phyloP scores from a whole-genome alignment of 2,888 invertebrate species.

The Prenolepis imparis region DNA sequence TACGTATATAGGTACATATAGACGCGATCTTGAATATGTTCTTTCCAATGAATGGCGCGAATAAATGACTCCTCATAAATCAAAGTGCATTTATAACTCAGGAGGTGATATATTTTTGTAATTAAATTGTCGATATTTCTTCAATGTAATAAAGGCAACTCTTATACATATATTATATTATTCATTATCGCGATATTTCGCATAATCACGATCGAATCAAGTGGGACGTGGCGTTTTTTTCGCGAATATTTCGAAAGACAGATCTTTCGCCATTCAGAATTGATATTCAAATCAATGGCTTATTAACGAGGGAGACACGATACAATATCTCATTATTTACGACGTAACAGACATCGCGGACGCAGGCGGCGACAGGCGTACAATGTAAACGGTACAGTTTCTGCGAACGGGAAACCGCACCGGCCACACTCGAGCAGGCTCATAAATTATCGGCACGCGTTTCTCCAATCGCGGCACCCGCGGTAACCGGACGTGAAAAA shows the following conservation, averaged over 20 bases:
- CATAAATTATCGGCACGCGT: conserved; percentile 71
- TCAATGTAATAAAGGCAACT: conserved; percentile 1
- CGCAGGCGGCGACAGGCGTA: conserved; percentile 30
- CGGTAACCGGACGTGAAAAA: conserved; percentile 52
- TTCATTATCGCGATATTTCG: neutral
- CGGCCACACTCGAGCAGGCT: conserved; percentile 55
- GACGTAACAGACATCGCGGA: conserved; percentile 39
- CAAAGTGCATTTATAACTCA: neutral
- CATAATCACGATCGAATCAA: conserved; percentile 23
- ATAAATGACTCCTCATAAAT: neutral
- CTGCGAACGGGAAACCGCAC: conserved; percentile 48
- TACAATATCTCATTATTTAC: conserved; percentile 51
- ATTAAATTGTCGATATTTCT: neutral
- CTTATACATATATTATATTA: neutral
- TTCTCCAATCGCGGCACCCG: conserved; percentile 68
- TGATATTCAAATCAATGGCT: conserved; percentile 61
- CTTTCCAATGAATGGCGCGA: neutral
- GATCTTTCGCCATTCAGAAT: conserved; percentile 52
- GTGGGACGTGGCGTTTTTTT: conserved; percentile 53
- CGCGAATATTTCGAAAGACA: conserved; percentile 59
- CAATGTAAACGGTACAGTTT: conserved; percentile 66
- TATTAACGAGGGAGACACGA: conserved; percentile 32
- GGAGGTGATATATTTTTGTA: neutral
- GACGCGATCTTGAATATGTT: neutral
- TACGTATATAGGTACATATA: neutral